Evolutionary conservation across 1,140 invertebrate genomes (phyloP).

Genomic region (Gryon sp.): DNA sequence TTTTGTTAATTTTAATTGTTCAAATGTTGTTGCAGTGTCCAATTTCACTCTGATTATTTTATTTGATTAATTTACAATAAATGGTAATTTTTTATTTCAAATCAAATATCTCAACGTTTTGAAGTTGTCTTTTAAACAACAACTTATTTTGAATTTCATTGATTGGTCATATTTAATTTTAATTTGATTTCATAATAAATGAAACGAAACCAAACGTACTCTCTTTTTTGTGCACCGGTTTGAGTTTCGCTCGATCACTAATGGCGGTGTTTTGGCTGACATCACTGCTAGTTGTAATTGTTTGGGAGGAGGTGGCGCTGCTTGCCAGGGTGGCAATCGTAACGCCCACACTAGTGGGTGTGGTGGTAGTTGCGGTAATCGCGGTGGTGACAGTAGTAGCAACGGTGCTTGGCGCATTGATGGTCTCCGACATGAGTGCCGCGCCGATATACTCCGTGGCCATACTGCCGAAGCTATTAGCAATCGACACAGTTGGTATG

Average conservation of each 20-base stretch:
- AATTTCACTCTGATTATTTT: too few relatives aligned
- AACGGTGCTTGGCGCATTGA: conserved; percentile 12
- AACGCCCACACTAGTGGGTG: conserved; percentile 32
- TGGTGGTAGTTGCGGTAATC: not conserved
- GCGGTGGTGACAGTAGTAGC: conserved; percentile 5
- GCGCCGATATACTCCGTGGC: conserved; percentile 37
- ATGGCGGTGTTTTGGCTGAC: conserved; percentile 85
- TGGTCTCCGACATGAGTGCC: not conserved
- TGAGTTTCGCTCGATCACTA: conserved; percentile 89
- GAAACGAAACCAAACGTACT: conserved; percentile 75
- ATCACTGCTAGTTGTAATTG: conserved; percentile 76
- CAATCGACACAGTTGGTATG: conserved; percentile 50
- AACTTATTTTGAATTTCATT: too few relatives aligned
- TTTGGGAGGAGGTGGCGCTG: conserved; percentile 66
- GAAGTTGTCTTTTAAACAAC: too few relatives aligned
- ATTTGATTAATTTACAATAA: too few relatives aligned
- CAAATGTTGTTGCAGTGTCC: too few relatives aligned
- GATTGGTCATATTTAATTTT: not conserved
- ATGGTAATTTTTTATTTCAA: too few relatives aligned
- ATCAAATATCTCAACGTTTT: too few relatives aligned
- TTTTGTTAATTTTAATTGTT: too few relatives aligned
- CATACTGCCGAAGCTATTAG: conserved; percentile 64
- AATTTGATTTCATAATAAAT: not conserved
- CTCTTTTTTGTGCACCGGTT: conserved; percentile 88
- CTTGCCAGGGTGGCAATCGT: conserved; percentile 31